Conservation (phyloP, 2,888 invertebrate genomes). For the Papilio gigon region DNA sequence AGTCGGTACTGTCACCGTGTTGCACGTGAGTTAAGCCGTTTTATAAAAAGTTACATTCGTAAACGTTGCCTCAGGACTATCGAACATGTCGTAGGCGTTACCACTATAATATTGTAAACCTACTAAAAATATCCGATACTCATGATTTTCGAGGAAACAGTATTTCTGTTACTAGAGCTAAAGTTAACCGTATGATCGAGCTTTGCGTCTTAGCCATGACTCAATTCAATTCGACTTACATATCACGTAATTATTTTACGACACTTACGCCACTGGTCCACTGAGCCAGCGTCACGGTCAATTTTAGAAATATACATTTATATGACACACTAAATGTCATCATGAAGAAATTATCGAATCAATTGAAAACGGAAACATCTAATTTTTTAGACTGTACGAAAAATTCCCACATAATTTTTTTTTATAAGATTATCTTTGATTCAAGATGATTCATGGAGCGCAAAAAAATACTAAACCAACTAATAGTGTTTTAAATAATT, state of each 20-base stretch:
- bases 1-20: too few relatives aligned
- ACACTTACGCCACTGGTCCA: conserved; percentile 9
- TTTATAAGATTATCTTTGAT: too few relatives aligned
- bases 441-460: too few relatives aligned
- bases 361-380: background rate
- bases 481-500: too few relatives aligned
- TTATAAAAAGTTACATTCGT: too few relatives aligned
- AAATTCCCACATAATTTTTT: too few relatives aligned
- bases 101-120: background rate
- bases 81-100: too few relatives aligned
- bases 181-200: background rate
- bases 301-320: conserved; percentile 28
- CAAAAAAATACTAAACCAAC: too few relatives aligned
- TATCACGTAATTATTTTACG: conserved; percentile 32
- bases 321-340: background rate
- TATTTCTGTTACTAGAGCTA: background rate
- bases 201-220: conserved; percentile 19
- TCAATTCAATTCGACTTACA: conserved; percentile 1
- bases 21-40: too few relatives aligned
- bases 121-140: background rate
- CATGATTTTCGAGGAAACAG: background rate
- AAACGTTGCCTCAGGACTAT: too few relatives aligned
- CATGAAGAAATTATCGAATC: too few relatives aligned
- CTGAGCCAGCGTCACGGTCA: conserved; percentile 4
- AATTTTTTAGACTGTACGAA: too few relatives aligned